Evolutionary conservation across 2,888 invertebrate species (phyloP).

Genomic region (Drosophila pegasa): DNA sequence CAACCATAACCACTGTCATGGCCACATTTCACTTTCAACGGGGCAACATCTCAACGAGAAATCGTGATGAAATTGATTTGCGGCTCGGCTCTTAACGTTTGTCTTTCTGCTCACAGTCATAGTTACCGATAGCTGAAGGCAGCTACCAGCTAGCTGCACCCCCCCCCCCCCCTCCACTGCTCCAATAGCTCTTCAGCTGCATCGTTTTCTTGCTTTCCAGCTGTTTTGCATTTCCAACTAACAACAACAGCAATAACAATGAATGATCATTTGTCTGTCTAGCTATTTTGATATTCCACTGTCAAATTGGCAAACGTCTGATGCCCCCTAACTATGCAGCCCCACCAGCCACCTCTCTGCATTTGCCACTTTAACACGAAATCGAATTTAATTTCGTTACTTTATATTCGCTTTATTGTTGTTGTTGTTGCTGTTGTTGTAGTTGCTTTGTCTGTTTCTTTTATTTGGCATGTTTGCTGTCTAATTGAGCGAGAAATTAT

Average conservation of each 20-base stretch:
- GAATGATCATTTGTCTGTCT: constrained; percentile 68
- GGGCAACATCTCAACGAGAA: constrained; percentile 73
- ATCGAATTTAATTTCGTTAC: constrained; percentile 73
- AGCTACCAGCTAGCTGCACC: constrained; percentile 12
- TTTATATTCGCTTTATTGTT: constrained; percentile 37
- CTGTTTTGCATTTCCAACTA: constrained; percentile 69
- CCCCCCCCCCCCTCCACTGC: background rate
- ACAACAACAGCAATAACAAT: constrained; percentile 12
- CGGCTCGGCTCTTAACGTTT: constrained; percentile 68
- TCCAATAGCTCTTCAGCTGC: constrained; percentile 28
- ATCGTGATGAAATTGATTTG: constrained; percentile 82
- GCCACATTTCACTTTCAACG: constrained; percentile 78
- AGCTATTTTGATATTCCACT: constrained; percentile 66
- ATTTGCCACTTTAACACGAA: constrained; percentile 77
- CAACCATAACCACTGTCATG: constrained; percentile 65
- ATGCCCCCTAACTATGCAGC: constrained; percentile 4
- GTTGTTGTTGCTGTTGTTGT: background rate
- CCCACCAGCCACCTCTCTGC: constrained; percentile 9
- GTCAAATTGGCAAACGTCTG: constrained; percentile 73
- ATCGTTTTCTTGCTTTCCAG: constrained; percentile 73
- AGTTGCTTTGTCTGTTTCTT: constrained; percentile 46
- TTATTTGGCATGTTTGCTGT: constrained; percentile 77
- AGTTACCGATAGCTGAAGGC: constrained; percentile 57
- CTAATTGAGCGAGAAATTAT: constrained; percentile 84
- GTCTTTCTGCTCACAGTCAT: constrained; percentile 60